Evolutionary conservation across 2,113 vertebrate species (phyloP).

Genomic region (Notothenia coriiceps): DNA sequence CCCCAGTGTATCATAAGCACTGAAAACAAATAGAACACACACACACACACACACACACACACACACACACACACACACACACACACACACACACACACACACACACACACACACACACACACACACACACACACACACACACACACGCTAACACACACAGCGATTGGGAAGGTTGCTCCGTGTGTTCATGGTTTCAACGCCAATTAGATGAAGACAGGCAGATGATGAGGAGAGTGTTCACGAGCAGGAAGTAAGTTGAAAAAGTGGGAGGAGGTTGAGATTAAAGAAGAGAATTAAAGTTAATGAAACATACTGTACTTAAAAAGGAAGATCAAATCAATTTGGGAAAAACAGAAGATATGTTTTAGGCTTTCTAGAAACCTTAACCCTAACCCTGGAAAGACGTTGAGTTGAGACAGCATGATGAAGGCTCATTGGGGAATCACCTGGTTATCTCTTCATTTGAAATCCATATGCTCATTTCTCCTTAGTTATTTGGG

Average conservation of each 20-base stretch:
- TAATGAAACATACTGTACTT: not conserved
- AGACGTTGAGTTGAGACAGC: too few species aligned
- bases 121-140: constrained; percentile 33
- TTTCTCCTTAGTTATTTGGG: too few species aligned
- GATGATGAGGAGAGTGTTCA: not conserved
- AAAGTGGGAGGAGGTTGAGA: not conserved
- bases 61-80: constrained; percentile 33
- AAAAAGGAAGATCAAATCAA: too few species aligned
- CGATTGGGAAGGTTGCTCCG: constrained; percentile 15
- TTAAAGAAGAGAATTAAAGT: not conserved
- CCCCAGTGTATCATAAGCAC: constrained; percentile 26
- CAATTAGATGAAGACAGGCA: not conserved
- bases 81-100: constrained; percentile 29
- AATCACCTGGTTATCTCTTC: too few species aligned
- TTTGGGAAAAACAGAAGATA: too few species aligned
- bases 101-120: constrained; percentile 39
- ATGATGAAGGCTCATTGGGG: too few species aligned
- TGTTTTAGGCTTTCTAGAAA: too few species aligned
- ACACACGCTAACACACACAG: not conserved
- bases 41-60: constrained; percentile 28
- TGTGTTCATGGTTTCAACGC: constrained; percentile 11
- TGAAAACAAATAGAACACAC: constrained; percentile 25
- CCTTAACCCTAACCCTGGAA: too few species aligned
- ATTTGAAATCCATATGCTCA: too few species aligned
- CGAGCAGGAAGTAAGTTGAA: not conserved